Conservation (phyloP, 2,113 vertebrate genomes). For the Pseudorhombus dupliciocellatus region DNA sequence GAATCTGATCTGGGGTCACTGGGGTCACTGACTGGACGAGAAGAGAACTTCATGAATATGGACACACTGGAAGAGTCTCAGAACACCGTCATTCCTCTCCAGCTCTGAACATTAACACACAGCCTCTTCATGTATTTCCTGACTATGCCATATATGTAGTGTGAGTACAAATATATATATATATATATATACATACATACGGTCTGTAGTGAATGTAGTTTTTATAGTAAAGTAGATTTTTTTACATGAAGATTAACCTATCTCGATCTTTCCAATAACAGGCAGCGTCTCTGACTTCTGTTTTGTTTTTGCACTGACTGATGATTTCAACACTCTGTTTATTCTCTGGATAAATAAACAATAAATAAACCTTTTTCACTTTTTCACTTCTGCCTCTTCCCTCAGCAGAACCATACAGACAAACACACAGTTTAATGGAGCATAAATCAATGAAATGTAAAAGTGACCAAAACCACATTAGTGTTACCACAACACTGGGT, state of each 20-base stretch:
- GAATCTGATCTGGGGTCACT: neutral
- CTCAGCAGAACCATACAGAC: neutral
- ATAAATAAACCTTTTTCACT: conserved; percentile 49
- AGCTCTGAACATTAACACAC: neutral
- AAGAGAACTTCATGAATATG: too few species aligned
- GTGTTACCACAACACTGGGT: too few species aligned
- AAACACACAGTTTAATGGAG: too few species aligned
- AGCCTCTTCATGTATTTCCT: neutral
- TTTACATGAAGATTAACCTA: neutral
- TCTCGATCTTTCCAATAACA: neutral
- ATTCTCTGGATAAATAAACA: neutral
- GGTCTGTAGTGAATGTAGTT: neutral
- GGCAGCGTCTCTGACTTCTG: conserved; percentile 6
- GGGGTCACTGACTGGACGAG: too few species aligned
- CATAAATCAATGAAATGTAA: too few species aligned
- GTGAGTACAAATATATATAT: neutral
- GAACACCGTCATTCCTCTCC: neutral
- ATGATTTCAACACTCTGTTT: neutral
- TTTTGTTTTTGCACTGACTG: neutral
- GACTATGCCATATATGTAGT: neutral
- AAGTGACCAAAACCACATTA: too few species aligned
- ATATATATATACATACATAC: too few species aligned
- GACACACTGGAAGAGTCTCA: too few species aligned
- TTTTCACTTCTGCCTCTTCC: neutral
- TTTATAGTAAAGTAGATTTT: neutral